A percentile compares a stretch with the other conserved stretches of the same genome.
These are phyloP conservation scores for Drosophila dunni DNA, from an alignment of 1,140 invertebrate genomes.

Conservation along the genomic window DNA sequence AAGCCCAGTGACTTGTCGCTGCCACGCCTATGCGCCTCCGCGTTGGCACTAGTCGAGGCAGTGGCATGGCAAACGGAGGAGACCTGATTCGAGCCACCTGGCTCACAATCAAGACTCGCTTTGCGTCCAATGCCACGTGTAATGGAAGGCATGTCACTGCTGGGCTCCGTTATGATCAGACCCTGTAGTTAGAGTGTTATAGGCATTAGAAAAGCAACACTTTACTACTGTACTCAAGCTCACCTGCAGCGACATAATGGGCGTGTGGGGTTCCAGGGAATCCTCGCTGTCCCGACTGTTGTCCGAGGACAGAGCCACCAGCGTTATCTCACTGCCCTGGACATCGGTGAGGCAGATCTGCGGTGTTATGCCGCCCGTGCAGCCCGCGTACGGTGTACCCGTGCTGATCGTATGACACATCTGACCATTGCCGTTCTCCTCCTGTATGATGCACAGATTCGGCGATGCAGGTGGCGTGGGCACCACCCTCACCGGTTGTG, in stretches of 20 bases:
- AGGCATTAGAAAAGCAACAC: background rate
- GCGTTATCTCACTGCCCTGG: constrained; percentile 91
- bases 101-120: constrained; percentile 87
- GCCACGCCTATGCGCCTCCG: constrained; percentile 84
- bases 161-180: constrained; percentile 90
- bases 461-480: constrained; percentile 84
- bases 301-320: constrained; percentile 89
- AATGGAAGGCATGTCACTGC: constrained; percentile 91
- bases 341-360: constrained; percentile 97
- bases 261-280: constrained; percentile 76
- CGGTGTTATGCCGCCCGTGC: constrained; percentile 84
- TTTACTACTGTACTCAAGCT: background rate
- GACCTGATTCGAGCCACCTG: constrained; percentile 23
- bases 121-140: constrained; percentile 91
- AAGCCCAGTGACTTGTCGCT: constrained; percentile 88
- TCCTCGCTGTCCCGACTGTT: constrained; percentile 87
- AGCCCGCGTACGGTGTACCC: constrained; percentile 68
- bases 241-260: constrained; percentile 84
- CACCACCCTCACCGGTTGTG: constrained; percentile 83
- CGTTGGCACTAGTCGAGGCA: constrained; percentile 14
- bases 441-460: constrained; percentile 94
- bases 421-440: constrained; percentile 87
- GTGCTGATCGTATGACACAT: constrained; percentile 79
- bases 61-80: constrained; percentile 4
- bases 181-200: constrained; percentile 85